Evolutionary conservation across 2,888 invertebrate species (phyloP), one percentile per base, ranked within the genome.

Genomic region (Caenorhabditis sp.): DNA sequence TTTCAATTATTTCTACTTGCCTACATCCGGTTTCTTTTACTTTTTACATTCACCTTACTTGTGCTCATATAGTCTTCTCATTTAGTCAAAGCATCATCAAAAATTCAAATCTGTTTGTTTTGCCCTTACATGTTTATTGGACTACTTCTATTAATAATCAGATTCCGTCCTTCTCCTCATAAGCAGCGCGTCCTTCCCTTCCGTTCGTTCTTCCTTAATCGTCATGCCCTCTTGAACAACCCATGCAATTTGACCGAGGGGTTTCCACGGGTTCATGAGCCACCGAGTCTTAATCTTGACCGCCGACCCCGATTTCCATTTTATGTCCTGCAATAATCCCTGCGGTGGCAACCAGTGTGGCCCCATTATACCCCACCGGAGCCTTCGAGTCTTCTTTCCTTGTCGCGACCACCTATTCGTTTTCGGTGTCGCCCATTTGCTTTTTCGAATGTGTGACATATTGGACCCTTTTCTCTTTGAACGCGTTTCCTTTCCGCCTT

Each of bases 141-240:
- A 67, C 61, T 67, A 67, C 61, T 53, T 60, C 61, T 67, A 76
- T 76, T 76, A 76, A 76, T 76, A 76, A 76, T 76, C 67, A 65
- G 60, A 67, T 67, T 76, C 53, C 56, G 24, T 28, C 35, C 58
- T 50, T 50, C 70, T 55, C 56, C 58, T 67, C 60, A 67, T 44
- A 65, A 67, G 56, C 18, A 56, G 32, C n/a, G n/a, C n/a, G 15
- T 28, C 68, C 62, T 44, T 40, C 37, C 51, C 35, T 58, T n/a
- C n/a, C n/a, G n/a, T n/a, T n/a, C n/a, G n/a, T n/a, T n/a, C 56
- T 51, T 8, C 56, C 56, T 56, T 9, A 47, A 47, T 47, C 47
- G 47, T 47, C 47, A 13, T 72, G 64, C 72, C 72, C 72, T 72
- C 72, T 72, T 72, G 72, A 72, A 72, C 50, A 47, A 72, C 35